Evolutionary conservation across 1,140 invertebrate genomes (phyloP).

Genomic region (Riptortus pedestris): DNA sequence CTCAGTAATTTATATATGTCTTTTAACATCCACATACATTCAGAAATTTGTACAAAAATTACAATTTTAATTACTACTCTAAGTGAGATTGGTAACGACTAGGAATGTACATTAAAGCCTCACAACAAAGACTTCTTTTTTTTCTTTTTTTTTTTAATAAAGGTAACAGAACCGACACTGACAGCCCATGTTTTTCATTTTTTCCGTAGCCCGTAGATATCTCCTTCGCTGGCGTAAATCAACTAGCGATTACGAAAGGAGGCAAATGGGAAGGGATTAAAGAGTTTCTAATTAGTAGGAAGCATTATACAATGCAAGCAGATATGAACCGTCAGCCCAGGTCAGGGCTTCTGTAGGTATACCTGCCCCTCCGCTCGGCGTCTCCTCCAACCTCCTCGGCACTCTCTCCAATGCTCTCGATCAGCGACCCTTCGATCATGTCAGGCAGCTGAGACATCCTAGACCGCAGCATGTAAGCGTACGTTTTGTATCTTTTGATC

Average conservation of each 20-base stretch:
- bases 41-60: slow-evolving; percentile 10
- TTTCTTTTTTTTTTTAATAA: too few species aligned
- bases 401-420: slow-evolving; percentile 29
- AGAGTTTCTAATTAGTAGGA: too few species aligned
- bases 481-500: slow-evolving; percentile 80
- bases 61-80: slow-evolving; percentile 2
- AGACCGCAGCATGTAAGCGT: slow-evolving; percentile 66
- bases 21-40: too few species aligned
- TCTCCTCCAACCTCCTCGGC: slow-evolving; percentile 30
- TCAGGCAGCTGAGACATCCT: slow-evolving; percentile 54
- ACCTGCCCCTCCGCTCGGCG: slow-evolving; percentile 29
- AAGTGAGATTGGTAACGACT: slow-evolving; percentile 13
- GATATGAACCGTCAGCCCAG: slow-evolving; percentile 26
- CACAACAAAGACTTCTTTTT: too few species aligned
- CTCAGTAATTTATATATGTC: too few species aligned
- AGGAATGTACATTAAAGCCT: slow-evolving; percentile 15
- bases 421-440: slow-evolving; percentile 48
- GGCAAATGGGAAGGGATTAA: too few species aligned
- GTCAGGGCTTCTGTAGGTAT: slow-evolving; percentile 31
- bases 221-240: too few species aligned
- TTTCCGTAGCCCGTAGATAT: too few species aligned
- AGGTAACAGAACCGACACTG: too few species aligned
- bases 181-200: too few species aligned
- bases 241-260: too few species aligned
- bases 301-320: slow-evolving; percentile 22